Evolutionary conservation across 2,888 invertebrate genomes (phyloP), one percentile per base, ranked within the genome.

Genomic region (Euphydryas editha): DNA sequence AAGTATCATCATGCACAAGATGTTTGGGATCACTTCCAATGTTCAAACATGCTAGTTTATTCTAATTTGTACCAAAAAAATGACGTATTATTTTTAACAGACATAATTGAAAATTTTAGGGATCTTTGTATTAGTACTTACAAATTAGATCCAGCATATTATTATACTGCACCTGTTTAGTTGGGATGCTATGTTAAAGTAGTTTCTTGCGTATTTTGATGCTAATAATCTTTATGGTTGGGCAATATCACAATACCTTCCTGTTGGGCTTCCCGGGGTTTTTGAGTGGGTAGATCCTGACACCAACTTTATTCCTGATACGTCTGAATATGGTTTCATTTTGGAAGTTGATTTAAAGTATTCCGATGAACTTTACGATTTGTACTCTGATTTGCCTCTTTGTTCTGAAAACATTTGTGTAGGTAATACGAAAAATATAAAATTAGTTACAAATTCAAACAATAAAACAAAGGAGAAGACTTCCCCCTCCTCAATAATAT

Each of bases 151-250:
- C 74, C 75, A 4, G 72, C 72, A 15, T 71, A 73, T 64, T 74
- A 36, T 8, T 36, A 36, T 8, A 36, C 36, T 7, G 8, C 36
- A 7, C 36, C 36, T 36, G 8, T 8, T 36, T 7, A 36, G 36
- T 36, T 36, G 36, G 36, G 36, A 36, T 8, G 8, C 36, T 7
- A 36, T 36, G 36, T 36, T 36, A 36, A 36, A 36, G 8, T 8
- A 36, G 13, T 83, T 73, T 67, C 39, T 85, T 15, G 67, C 73
- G 18, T 83, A 81, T 63, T 71, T 79, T 6, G 82, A 82, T 73
- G 76, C 75, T 0, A 83, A 84, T 67, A 84, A 82, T 69, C 67
- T 81, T 17, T 84, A 83, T 70, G 81, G 81, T 5, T 78, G 75
- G 74, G 81, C 81, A 1, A 80, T 85, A 81, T 72, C 66, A 7